Evolutionary conservation across 2,888 invertebrate genomes (phyloP), one percentile per base, ranked within the genome.

Genomic region (Aproaerema taeniolella): DNA sequence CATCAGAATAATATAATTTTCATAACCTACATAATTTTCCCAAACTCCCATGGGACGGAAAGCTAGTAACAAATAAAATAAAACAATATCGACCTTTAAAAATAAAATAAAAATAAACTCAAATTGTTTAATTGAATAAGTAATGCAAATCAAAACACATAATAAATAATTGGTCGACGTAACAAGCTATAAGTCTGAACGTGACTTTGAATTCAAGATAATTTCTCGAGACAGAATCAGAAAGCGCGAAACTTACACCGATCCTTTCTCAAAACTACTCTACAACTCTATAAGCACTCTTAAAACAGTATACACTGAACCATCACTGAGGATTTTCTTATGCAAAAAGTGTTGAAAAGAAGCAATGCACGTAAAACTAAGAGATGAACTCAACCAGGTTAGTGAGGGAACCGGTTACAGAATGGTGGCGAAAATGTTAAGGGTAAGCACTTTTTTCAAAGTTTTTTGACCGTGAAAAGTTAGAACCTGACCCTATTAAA

Each of bases 201-300:
- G 75, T 79, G 81, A 79, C 76, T 78, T 74, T 77, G 73, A 74
- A 68, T 52, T 42, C 55, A 53, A 62, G 55, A 64, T 64, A 68
- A 68, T 72, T 76, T 77, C 75, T 74, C 73, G 71, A 61, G 67
- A 69, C 66, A 78, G 79, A 85, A 85, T 85, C 83, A 85, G 85
- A 85, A 85, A 85, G 85, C 83, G 85, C 76, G 65, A 66, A 42
- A 34, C 57, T 55, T 55, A 52, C 56, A 50, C 53, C 30, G 14
- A 6, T 25, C 9, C n/a, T 10, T 16, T 11, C 7, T 7, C 50
- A 46, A 44, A 49, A 42, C 36, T 42, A 39, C 26, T 25, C 45
- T 30, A 9, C 9, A 17, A 30, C 11, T 16, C 37, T 15, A 9
- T 9, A 15, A 5, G 17, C 12, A 9, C 30, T 8, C 9, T 8